Conservation (phyloP, 2,113 vertebrate species). For the Scomber japonicus region DNA sequence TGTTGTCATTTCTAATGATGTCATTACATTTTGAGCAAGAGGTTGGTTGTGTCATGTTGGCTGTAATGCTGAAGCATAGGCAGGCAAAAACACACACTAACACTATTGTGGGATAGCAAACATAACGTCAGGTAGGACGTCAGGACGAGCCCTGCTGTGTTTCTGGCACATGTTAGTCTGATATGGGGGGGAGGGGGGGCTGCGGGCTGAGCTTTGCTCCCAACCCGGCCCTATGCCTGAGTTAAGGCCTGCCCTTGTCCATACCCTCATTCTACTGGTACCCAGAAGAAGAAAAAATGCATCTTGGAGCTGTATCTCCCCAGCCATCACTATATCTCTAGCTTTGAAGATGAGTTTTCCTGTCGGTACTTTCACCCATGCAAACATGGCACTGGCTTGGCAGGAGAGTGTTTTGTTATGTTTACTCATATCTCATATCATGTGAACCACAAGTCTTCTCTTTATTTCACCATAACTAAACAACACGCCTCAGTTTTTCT, state of each 20-base stretch:
- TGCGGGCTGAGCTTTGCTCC: conserved; percentile 20
- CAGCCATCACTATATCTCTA: conserved; percentile 54
- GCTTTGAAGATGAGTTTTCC: conserved; percentile 72
- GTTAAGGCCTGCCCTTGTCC: conserved; percentile 24
- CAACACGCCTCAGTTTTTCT: not conserved
- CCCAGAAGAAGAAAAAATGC: conserved; percentile 15
- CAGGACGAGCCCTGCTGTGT: conserved; percentile 32
- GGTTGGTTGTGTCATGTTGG: conserved; percentile 33
- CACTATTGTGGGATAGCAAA: not conserved
- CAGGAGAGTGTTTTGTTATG: conserved; percentile 14
- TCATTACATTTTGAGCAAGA: not conserved
- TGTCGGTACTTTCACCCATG: conserved; percentile 59
- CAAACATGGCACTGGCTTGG: conserved; percentile 52
- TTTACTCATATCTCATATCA: conserved; percentile 16
- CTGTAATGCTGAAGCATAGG: conserved; percentile 15
- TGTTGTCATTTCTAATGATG: conserved; percentile 16
- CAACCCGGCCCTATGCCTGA: not conserved
- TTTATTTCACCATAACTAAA: not conserved
- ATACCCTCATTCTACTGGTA: conserved; percentile 39
- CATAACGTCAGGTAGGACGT: conserved; percentile 33
- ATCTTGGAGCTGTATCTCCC: conserved; percentile 37
- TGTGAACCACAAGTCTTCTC: not conserved
- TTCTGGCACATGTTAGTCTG: conserved; percentile 15
- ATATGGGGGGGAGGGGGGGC: not conserved
- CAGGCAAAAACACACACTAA: conserved; percentile 7